Evolutionary conservation across 2,888 invertebrate species (phyloP), one percentile per base, ranked within the genome.

Genomic region (Aethes cnicana): DNA sequence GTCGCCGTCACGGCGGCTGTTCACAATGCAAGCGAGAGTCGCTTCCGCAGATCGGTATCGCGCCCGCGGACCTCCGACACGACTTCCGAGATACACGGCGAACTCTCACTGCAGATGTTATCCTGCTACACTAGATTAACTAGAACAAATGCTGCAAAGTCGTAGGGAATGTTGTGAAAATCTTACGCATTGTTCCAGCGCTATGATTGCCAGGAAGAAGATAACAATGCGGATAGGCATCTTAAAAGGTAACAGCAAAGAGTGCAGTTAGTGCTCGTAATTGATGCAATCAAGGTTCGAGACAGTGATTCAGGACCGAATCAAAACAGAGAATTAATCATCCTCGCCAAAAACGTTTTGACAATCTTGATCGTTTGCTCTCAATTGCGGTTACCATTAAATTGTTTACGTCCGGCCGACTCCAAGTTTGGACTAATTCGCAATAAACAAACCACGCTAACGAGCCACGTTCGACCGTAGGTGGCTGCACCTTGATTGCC

Each of bases 1-100:
- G 69, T 67, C 72, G 75, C 58, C 67, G 67, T 78, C 72, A 74
- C 78, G 75, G 72, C 76, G 66, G 56, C 69, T 65, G 67, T 66
- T 69, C 70, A 88, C 85, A 86, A 86, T 85, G 64, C 79, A 72
- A 77, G 78, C 78, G 85, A 86, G 82, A 87, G 84, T 80, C 64
- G 68, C 77, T 83, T 82, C 83, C 83, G 79, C 61, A 72, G 83
- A 85, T 84, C 53, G 59, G 65, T 80, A 85, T 84, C 84, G 63
- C 55, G 63, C 68, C 59, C 53, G 71, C 69, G 68, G 75, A 73
- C 72, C 71, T 65, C 72, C 66, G 66, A 68, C 61, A 61, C 61
- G 58, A 77, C 76, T 84, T 81, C 79, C 78, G 74, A 72, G 68
- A 60, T 69, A 61, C 69, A 44, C 52, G 11, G 57, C 58, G 52